Conservation (phyloP, 2,888 invertebrate genomes). For the Aelia acuminata region DNA sequence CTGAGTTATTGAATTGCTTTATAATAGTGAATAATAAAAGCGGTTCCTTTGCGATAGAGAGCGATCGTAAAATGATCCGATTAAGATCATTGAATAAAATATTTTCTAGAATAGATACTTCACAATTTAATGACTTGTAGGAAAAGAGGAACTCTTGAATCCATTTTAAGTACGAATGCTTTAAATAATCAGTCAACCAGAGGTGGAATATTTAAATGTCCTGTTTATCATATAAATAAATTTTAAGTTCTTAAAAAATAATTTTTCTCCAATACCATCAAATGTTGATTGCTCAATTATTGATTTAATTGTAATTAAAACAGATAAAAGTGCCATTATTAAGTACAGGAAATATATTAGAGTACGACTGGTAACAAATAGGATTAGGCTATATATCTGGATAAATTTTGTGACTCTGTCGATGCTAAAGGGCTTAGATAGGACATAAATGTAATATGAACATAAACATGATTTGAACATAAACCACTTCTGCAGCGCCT, state of each 20-base stretch:
- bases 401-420: not conserved
- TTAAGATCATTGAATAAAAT: not conserved
- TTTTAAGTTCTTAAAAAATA: no score
- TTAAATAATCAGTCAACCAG: not conserved
- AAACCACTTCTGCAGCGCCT: conserved; percentile 18
- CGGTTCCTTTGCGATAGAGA: not conserved
- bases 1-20: not conserved
- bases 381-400: not conserved
- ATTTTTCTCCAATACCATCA: no score
- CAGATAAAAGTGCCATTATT: no score
- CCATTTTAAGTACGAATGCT: not conserved
- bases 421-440: not conserved
- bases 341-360: no score
- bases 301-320: no score
- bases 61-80: not conserved
- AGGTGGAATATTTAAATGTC: not conserved
- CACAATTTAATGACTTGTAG: not conserved
- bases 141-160: not conserved
- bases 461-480: conserved; percentile 12
- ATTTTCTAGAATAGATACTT: not conserved
- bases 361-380: not conserved
- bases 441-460: not conserved
- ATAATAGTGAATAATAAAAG: not conserved
- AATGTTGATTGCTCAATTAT: no score
- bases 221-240: no score